Evolutionary conservation across 2,888 invertebrate species (phyloP), one percentile per base, ranked within the genome.

Genomic region (Pyrrhosoma nymphula): DNA sequence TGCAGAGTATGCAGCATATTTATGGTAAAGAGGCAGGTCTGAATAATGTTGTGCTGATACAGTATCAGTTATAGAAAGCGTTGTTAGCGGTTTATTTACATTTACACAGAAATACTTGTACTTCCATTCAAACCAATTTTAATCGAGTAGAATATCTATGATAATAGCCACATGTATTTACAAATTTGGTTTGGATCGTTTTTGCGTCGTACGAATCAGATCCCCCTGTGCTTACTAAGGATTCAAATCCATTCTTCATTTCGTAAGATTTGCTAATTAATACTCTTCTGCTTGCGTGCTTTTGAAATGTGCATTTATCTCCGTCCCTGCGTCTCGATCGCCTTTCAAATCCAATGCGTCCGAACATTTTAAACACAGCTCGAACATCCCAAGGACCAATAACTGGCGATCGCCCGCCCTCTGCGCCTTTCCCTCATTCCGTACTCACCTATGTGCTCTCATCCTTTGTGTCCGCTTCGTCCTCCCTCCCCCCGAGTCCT

Each of bases 361-460:
- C 82, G 82, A 82, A 82, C 82, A 82, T 82, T 56, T 89, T 91
- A 69, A 39, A 63, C 63, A 63, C 47, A 63, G 47, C 93, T 91
- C 91, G 56, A 39, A 60, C 39, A 60, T 60, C 35, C n/a, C 35
- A 91, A 69, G 63, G 35, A 63, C 91, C 56, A 39, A 91, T 91
- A 91, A 91, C 91, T 69, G 63, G 63, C 91, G 35, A n/a, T 26
- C 91, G 56, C 16, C 91, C 39, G 47, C 56, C 30, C 91, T n/a
- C 39, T 39, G 30, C 35, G 56, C 35, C 93, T 63, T 47, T 69
- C 26, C 20, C 93, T 93, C 69, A 39, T 69, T 69, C 39, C 35
- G n/a, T n/a, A 39, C 60, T 3, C 60, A 12, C 39, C 60, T 35
- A 60, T 0, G 60, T 39, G 20, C 39, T 56, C 35, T 35, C 91